These are phyloP conservation scores for Lithobates pipiens DNA, from an alignment of 2,797 vertebrate genomes.

Conservation along the genomic window DNA sequence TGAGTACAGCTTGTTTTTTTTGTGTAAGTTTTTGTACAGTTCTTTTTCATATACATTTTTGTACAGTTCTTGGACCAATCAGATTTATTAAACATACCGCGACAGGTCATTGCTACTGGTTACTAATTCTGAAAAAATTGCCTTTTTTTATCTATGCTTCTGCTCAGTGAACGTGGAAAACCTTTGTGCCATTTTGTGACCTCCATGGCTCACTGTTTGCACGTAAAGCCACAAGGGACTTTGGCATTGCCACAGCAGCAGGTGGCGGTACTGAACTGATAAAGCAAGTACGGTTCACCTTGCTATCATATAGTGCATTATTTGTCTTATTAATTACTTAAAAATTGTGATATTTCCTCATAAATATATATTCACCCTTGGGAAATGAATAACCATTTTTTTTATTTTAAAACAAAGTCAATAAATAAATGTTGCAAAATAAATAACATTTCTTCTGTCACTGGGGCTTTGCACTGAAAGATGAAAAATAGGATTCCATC, in stretches of 20 bases:
- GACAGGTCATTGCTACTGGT: neutral
- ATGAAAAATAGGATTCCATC: constrained; percentile 36
- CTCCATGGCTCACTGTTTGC: neutral
- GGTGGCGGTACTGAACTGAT: neutral
- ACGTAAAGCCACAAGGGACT: neutral
- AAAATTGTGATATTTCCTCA: neutral
- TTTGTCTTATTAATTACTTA: neutral
- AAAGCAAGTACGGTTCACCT: neutral
- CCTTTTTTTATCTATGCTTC: too few relatives aligned
- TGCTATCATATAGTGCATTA: neutral
- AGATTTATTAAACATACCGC: neutral
- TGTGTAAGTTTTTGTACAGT: too few relatives aligned
- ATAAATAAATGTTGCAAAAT: constrained; percentile 14
- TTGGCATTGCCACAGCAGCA: neutral
- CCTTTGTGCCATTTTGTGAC: neutral
- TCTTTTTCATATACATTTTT: too few relatives aligned
- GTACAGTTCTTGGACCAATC: too few relatives aligned
- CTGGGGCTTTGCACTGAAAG: constrained; percentile 7
- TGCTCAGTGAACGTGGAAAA: neutral
- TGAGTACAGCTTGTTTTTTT: too few relatives aligned
- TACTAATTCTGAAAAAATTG: neutral
- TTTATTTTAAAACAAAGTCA: too few relatives aligned
- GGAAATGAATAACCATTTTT: neutral
- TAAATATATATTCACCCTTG: neutral
- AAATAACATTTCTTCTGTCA: constrained; percentile 6